phyloP scores from a whole-genome alignment of 1,140 invertebrate species.

The Penaeus chinensis region DNA sequence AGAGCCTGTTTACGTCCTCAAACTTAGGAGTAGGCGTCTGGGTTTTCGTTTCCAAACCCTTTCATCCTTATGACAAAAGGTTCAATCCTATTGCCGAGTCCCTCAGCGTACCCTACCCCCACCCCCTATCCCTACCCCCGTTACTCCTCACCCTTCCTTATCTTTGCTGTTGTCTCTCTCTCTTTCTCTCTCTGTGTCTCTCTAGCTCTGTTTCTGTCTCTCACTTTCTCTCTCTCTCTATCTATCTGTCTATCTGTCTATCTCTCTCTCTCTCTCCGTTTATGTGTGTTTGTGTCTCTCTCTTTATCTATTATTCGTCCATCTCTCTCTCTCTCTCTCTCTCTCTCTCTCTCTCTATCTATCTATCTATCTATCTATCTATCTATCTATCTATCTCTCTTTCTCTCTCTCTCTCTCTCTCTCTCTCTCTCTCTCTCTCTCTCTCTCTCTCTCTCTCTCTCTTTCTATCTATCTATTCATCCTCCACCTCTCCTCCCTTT shows the following conservation, averaged over 20 bases:
- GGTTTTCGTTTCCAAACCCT: too few relatives aligned
- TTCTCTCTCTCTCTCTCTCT: neutral
- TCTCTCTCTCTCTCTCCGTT: neutral
- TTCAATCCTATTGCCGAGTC: too few relatives aligned
- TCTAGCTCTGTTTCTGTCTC: neutral
- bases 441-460: neutral
- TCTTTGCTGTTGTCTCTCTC: conserved; percentile 11
- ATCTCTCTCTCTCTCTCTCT: too few relatives aligned
- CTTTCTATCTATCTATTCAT: neutral
- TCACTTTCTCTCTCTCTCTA: neutral
- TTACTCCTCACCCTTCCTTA: neutral
- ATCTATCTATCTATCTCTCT: neutral
- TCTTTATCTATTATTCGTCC: neutral
- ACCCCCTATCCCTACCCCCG: neutral
- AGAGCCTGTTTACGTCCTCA: neutral
- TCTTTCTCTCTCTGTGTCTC: neutral
- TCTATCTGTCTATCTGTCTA: neutral
- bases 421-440: neutral
- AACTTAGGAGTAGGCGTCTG: neutral
- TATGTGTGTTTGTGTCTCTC: neutral
- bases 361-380: too few relatives aligned
- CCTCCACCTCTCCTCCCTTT: neutral
- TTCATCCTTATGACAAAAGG: too few relatives aligned
- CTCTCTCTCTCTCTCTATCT: too few relatives aligned
- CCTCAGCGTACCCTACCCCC: neutral